Evolutionary conservation across 2,797 vertebrate species (phyloP).

Genomic region (Hoplostethus mediterraneus): DNA sequence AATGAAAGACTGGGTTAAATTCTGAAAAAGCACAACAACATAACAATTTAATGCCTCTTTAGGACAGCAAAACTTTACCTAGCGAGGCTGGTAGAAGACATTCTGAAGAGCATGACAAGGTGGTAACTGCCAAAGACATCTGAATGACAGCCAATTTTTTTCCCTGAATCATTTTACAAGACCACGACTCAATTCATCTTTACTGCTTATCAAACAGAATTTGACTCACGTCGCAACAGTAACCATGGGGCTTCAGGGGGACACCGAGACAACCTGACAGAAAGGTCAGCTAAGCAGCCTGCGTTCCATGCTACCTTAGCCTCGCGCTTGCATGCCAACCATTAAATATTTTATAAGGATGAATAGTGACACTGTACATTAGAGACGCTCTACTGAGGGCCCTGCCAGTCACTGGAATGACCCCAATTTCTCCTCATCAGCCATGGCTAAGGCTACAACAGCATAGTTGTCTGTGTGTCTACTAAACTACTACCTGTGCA

Average conservation of each 20-base stretch:
- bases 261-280: slow-evolving; percentile 40
- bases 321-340: slow-evolving; percentile 51
- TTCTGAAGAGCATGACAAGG: not conserved
- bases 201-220: slow-evolving; percentile 41
- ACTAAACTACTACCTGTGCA: slow-evolving; percentile 5
- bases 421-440: slow-evolving; percentile 50
- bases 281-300: slow-evolving; percentile 60
- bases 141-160: slow-evolving; percentile 24
- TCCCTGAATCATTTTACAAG: slow-evolving; percentile 5
- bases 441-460: slow-evolving; percentile 22
- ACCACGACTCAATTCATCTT: slow-evolving; percentile 4
- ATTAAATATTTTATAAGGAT: slow-evolving; percentile 79
- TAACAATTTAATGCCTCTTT: not conserved
- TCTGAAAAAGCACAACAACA: not conserved
- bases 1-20: not conserved
- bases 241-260: slow-evolving; percentile 24
- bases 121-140: slow-evolving; percentile 6
- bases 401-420: slow-evolving; percentile 62
- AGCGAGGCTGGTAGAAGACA: not conserved
- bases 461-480: slow-evolving; percentile 5
- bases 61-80: not conserved
- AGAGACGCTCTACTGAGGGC: slow-evolving; percentile 56
- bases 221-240: slow-evolving; percentile 24
- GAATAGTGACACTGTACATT: slow-evolving; percentile 72
- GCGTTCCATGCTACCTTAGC: slow-evolving; percentile 57